Conservation (phyloP, 2,888 invertebrate species). For the Meta bourneti region DNA sequence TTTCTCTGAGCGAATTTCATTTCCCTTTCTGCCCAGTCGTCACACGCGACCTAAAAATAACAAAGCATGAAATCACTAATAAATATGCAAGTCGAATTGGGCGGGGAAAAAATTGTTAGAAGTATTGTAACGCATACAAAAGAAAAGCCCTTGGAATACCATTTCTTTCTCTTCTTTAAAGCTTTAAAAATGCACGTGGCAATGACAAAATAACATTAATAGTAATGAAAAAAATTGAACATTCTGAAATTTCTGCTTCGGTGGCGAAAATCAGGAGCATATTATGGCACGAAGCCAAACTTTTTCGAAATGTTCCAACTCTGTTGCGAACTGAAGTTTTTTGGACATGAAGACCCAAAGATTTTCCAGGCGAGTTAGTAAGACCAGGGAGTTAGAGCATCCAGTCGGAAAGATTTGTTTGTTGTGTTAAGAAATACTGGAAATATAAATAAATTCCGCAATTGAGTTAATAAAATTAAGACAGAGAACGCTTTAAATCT, state of each 20-base stretch:
- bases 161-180: slow-evolving; percentile 15
- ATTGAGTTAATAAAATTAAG: background rate
- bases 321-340: background rate
- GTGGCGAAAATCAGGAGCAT: background rate
- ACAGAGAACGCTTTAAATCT: background rate
- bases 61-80: background rate
- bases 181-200: background rate
- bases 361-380: background rate
- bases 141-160: slow-evolving; percentile 7
- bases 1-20: background rate
- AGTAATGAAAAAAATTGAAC: slow-evolving; percentile 1
- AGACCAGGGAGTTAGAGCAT: background rate
- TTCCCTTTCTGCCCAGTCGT: background rate
- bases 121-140: background rate
- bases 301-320: background rate
- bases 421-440: background rate
- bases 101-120: background rate
- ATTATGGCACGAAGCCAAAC: slow-evolving; percentile 9
- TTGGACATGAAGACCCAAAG: background rate
- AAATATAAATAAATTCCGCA: background rate
- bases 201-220: slow-evolving; percentile 14
- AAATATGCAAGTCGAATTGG: background rate
- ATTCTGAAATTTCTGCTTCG: slow-evolving; percentile 4
- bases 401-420: background rate
- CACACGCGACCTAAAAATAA: background rate